Evolutionary conservation across 2,888 invertebrate genomes (phyloP).

Genomic region (Ischnus inquisitorius): DNA sequence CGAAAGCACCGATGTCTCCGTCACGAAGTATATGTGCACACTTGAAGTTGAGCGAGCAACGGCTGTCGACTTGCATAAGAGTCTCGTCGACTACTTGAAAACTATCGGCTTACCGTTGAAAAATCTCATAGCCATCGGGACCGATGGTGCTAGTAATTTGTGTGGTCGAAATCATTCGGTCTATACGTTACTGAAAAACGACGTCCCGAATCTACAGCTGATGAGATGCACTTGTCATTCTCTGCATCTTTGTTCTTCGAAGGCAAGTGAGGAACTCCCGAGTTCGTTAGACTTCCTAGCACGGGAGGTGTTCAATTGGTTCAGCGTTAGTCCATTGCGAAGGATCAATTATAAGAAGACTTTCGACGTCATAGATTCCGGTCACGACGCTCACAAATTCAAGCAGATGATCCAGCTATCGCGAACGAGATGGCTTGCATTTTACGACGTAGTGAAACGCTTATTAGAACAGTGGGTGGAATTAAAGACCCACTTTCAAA

Average conservation of each 20-base stretch:
- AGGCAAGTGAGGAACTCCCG: too few species aligned
- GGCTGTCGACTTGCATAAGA: slow-evolving; percentile 45
- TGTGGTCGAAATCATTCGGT: slow-evolving; percentile 70
- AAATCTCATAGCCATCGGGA: slow-evolving; percentile 72
- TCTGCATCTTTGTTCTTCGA: slow-evolving; percentile 71
- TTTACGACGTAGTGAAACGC: slow-evolving; percentile 65
- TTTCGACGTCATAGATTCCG: slow-evolving; percentile 48
- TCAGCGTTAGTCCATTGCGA: slow-evolving; percentile 69
- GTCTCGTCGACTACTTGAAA: slow-evolving; percentile 40
- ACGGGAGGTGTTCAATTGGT: slow-evolving; percentile 72
- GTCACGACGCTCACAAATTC: slow-evolving; percentile 46
- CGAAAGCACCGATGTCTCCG: slow-evolving; percentile 71
- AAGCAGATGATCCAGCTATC: slow-evolving; percentile 60
- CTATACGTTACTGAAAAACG: slow-evolving; percentile 66
- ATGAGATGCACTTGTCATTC: slow-evolving; percentile 73
- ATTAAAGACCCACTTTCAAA: slow-evolving; percentile 68
- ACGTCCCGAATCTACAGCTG: slow-evolving; percentile 64
- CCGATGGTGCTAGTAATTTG: slow-evolving; percentile 73
- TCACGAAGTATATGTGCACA: slow-evolving; percentile 65
- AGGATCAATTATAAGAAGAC: slow-evolving; percentile 52
- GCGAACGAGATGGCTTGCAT: slow-evolving; percentile 71
- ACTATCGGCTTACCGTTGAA: slow-evolving; percentile 52
- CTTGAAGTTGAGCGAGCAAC: too few species aligned
- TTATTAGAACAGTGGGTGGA: slow-evolving; percentile 68
- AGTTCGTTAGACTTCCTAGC: slow-evolving; percentile 71